Evolutionary conservation across 1,140 invertebrate species (phyloP), one percentile per base, ranked within the genome.

Genomic region (Aphaenogaster floridana): DNA sequence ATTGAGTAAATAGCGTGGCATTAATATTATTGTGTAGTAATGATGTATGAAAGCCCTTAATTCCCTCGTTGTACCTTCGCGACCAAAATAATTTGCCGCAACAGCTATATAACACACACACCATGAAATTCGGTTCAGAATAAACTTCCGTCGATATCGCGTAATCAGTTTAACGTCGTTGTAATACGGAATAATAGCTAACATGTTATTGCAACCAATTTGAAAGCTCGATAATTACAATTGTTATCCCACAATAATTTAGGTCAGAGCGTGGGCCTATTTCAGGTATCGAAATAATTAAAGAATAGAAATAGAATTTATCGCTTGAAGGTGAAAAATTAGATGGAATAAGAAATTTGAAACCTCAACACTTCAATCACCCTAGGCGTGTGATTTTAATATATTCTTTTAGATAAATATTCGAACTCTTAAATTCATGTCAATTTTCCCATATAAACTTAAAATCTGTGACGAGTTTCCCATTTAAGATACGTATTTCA

Each of bases 121-220:
- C 54, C 36, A 11, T 39, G 80, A 61, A 74, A 83, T 72, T 36
- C 15, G 39, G n/a, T 28, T 48, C 21, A 28, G n/a, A 78, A 84
- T 84, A 76, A 76, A 61, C 42, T 63, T 71, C 7, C 28, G 15
- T 61, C 42, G 28, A 72, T 83, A 63, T 50, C 15, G 21, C 3
- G n/a, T 57, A 81, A 81, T 81, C 48, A 57, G n/a, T 81, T 81
- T 81, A 81, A 54, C 48, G 9, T 69, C 36, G n/a, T 42, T 79
- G 28, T 69, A 57, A 54, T 42, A 8, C 15, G 36, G 15, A 69
- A 69, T 54, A 81, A 81, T 64, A n/a, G 36, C 28, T 17, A 11
- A 2, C 28, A 34, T 42, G n/a, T 52, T 80, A 80, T 80, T 42
- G 63, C n/a, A 45, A 28, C 15, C 36, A 21, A 68, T 80, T 52